Conservation (phyloP, 2,888 invertebrate species). For the Patella depressa region DNA sequence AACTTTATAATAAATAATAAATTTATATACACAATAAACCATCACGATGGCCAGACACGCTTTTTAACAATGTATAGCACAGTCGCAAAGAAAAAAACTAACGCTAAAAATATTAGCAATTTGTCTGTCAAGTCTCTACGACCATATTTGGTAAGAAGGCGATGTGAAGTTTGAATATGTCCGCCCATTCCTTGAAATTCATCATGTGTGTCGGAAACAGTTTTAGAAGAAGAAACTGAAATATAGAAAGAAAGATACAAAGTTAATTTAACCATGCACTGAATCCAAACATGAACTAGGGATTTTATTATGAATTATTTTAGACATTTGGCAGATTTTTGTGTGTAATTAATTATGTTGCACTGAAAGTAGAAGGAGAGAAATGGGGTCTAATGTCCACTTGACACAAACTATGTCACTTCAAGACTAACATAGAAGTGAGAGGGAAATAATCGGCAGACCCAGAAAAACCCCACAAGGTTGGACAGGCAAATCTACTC, state of each 20-base stretch:
- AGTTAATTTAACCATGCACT: neutral
- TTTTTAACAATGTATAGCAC: conserved; percentile 94
- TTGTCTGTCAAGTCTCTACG: conserved; percentile 96
- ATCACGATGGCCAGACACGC: conserved; percentile 72
- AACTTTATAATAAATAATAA: neutral
- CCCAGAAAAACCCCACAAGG: no score
- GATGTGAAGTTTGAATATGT: conserved; percentile 89
- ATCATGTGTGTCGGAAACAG: conserved; percentile 65
- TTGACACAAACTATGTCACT: no score
- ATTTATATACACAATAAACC: neutral
- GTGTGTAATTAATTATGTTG: no score
- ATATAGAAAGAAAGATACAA: conserved; percentile 26
- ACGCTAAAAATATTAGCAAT: conserved; percentile 77
- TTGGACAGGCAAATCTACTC: no score
- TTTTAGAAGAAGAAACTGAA: conserved; percentile 63
- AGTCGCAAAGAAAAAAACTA: conserved; percentile 77
- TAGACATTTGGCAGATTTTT: no score
- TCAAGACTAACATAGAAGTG: no score
- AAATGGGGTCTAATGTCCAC: no score
- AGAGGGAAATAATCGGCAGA: no score
- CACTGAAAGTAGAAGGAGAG: no score
- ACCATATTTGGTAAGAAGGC: conserved; percentile 93
- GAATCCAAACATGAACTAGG: no score
- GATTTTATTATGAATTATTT: no score
- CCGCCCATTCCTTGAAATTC: conserved; percentile 90